Conservation (phyloP, 2,888 invertebrate genomes). For the Chesias legatella region DNA sequence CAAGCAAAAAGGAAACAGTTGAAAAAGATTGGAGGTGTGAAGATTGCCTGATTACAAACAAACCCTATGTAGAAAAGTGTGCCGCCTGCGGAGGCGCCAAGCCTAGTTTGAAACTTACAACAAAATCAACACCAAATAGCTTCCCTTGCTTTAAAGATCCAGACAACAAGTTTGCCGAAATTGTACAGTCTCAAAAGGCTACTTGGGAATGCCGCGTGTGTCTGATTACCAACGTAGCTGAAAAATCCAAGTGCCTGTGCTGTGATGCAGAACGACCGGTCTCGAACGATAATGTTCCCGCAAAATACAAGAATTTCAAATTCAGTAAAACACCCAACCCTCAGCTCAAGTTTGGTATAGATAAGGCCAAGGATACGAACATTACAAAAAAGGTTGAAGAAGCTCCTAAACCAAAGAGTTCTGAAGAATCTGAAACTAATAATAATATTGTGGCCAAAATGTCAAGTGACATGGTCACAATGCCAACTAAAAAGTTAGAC, state of each 20-base stretch:
- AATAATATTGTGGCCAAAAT: slow-evolving; percentile 53
- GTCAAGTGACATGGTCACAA: slow-evolving; percentile 44
- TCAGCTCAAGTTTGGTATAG: slow-evolving; percentile 62
- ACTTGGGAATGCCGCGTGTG: slow-evolving; percentile 64
- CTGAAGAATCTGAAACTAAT: slow-evolving; percentile 53
- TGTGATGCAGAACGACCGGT: slow-evolving; percentile 46
- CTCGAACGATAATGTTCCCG: neutral
- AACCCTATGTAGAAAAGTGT: slow-evolving; percentile 43
- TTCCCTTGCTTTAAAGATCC: slow-evolving; percentile 15
- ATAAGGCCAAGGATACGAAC: slow-evolving; percentile 40
- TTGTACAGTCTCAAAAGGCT: slow-evolving; percentile 41
- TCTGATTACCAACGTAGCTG: slow-evolving; percentile 52
- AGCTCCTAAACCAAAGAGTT: slow-evolving; percentile 24
- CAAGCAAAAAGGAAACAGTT: neutral
- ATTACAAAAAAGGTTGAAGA: slow-evolving; percentile 30
- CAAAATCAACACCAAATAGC: slow-evolving; percentile 7
- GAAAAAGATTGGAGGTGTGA: slow-evolving; percentile 39
- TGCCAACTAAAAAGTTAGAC: slow-evolving; percentile 37
- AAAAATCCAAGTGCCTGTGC: slow-evolving; percentile 50
- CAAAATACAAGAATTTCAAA: slow-evolving; percentile 37
- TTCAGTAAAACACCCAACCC: slow-evolving; percentile 42
- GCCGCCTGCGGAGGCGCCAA: slow-evolving; percentile 47
- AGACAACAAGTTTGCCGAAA: slow-evolving; percentile 36
- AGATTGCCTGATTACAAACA: slow-evolving; percentile 52
- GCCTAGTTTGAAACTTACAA: slow-evolving; percentile 26